Conservation (phyloP, 2,888 invertebrate genomes). For the Sialis fuliginosa region DNA sequence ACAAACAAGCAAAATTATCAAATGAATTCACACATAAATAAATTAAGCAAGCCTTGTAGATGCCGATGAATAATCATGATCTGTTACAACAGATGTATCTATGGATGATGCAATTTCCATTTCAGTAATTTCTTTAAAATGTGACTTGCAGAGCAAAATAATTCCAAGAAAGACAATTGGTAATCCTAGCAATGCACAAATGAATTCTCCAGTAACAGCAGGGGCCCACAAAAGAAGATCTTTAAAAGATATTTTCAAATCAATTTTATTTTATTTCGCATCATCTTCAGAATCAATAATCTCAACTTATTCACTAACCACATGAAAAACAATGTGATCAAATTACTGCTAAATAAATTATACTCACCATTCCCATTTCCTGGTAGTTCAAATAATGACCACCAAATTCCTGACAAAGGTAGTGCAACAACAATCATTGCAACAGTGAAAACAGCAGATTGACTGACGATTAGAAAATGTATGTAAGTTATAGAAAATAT, state of each 20-base stretch:
- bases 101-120: not conserved
- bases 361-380: conserved; percentile 20
- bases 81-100: not conserved
- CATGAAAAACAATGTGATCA: not conserved
- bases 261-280: too few relatives aligned
- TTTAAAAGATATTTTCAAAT: conserved; percentile 11
- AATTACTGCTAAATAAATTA: not conserved
- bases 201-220: conserved; percentile 38
- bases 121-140: conserved; percentile 25
- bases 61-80: conserved; percentile 4
- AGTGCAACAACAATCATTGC: conserved; percentile 32
- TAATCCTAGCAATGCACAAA: conserved; percentile 37
- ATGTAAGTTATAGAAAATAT: conserved; percentile 28
- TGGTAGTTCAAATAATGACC: conserved; percentile 34
- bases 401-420: conserved; percentile 36
- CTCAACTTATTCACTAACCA: too few relatives aligned
- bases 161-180: conserved; percentile 36
- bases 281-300: too few relatives aligned
- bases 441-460: conserved; percentile 37
- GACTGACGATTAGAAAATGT: conserved; percentile 32
- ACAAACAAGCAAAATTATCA: not conserved
- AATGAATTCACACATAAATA: too few relatives aligned
- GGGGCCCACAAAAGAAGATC: conserved; percentile 33
- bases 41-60: conserved; percentile 5
- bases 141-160: conserved; percentile 31